phyloP scores from a whole-genome alignment of 2,888 invertebrate genomes.

The Hoplodrina ambigua region DNA sequence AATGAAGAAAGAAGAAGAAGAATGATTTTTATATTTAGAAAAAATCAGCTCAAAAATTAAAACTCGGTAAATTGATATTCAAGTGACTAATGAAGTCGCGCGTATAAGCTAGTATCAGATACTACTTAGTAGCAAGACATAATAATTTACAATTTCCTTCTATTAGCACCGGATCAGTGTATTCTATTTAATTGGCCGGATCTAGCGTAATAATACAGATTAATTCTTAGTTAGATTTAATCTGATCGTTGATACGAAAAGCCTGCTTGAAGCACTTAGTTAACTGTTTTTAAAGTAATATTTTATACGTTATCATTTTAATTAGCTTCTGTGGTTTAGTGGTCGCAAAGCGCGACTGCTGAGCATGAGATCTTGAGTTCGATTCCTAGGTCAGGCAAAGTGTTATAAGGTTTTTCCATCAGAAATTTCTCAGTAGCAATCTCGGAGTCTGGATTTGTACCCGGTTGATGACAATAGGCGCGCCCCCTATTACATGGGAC shows the following conservation, averaged over 20 bases:
- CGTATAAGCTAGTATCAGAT: not conserved
- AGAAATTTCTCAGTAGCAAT: no score
- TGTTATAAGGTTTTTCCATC: no score
- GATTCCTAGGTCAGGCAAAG: no score
- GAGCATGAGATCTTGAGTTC: no score
- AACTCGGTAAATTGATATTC: not conserved
- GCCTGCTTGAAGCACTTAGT: conserved; percentile 3
- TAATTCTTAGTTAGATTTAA: conserved; percentile 16
- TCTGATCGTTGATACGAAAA: conserved; percentile 2
- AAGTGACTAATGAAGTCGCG: not conserved
- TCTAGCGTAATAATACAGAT: conserved; percentile 15
- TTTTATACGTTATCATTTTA: conserved; percentile 2
- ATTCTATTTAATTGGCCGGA: conserved; percentile 22
- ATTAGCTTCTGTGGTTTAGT: no score
- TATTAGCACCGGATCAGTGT: conserved; percentile 33
- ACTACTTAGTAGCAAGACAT: conserved; percentile 6
- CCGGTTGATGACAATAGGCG: no score
- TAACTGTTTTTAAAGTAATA: not conserved
- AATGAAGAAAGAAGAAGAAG: no score
- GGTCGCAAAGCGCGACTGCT: no score
- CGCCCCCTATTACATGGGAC: no score
- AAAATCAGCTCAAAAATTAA: no score
- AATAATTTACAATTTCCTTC: conserved; percentile 31
- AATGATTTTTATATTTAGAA: no score
- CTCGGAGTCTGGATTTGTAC: no score